Evolutionary conservation across 2,797 vertebrate species (phyloP), one percentile per base, ranked within the genome.

Genomic region (Characodon lateralis): DNA sequence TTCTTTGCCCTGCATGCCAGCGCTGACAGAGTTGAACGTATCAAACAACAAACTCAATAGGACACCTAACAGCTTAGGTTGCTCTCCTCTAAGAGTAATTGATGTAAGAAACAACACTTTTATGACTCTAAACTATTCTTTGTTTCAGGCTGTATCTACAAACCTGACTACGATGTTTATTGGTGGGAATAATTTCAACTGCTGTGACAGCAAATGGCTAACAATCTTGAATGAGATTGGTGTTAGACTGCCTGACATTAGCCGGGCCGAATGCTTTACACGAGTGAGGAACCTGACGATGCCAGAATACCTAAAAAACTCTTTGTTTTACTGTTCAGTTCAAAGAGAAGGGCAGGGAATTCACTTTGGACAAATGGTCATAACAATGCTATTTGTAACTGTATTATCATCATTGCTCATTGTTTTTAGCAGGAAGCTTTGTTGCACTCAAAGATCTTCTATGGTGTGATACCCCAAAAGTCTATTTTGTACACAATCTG

Each of bases 21-120:
- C 50, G 0, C 78, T 95, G 80, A 94, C 85, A 24, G 82, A 79
- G 4, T 88, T 95, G 3, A 89, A 95, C 48, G 41, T 95, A 24
- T 94, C 94, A 0, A 84, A 91, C 80, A 95, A 95, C 82, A 51
- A 14, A 2, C 79, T 95, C 2, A 61, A 90, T 7, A 3, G 16
- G 41, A 59, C 94, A 2, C 94, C 93, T 1, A 73, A 70, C 12
- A 75, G 68, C 72, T 83, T 95, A 56, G 70, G 59, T 46, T 95
- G 92, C 79, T 94, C 93, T 73, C 90, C 92, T 58, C 83, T 95
- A 55, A 88, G 22, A 78, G 89, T 92, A 77, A 77, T 95, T 0
- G 92, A 94, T 83, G 74, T 95, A 13, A 91, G 90, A 39, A 92
- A 94, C 72, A 95, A 95, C 50, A 1, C 16, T 1, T 91, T 95